Conservation (phyloP, 2,888 invertebrate species). For the Beris morrisii region DNA sequence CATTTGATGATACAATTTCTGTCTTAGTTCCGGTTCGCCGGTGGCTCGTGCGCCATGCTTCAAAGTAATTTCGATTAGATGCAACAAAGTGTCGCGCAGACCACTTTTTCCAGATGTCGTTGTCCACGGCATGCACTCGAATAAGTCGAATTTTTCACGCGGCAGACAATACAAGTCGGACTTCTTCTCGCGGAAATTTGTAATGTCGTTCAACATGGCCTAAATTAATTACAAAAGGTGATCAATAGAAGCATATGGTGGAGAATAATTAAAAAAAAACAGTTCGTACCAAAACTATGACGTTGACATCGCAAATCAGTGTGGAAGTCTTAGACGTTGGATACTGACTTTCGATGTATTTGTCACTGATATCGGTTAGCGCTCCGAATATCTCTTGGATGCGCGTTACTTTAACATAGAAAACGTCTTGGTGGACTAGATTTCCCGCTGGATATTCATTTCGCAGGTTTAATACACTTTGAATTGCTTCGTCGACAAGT, state of each 20-base stretch:
- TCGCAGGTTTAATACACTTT: conserved; percentile 57
- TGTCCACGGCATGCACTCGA: conserved; percentile 78
- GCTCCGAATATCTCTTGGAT: conserved; percentile 68
- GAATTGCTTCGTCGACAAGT: conserved; percentile 62
- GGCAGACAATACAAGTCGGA: conserved; percentile 58
- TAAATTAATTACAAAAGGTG: conserved; percentile 44
- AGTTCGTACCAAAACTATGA: conserved; percentile 59
- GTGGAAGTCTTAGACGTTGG: conserved; percentile 61
- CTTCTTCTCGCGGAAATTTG: conserved; percentile 65
- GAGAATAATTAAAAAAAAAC: conserved; percentile 24
- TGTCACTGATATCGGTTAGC: conserved; percentile 63
- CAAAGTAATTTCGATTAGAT: conserved; percentile 53
- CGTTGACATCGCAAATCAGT: conserved; percentile 61
- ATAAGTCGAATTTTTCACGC: conserved; percentile 48
- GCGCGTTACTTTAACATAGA: conserved; percentile 70
- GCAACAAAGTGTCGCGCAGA: conserved; percentile 57
- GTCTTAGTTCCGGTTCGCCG: conserved; percentile 51
- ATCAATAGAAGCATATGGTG: neutral
- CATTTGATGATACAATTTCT: conserved; percentile 68
- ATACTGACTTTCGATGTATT: conserved; percentile 63
- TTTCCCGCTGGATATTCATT: conserved; percentile 56
- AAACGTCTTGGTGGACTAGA: conserved; percentile 72
- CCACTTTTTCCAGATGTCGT: conserved; percentile 63
- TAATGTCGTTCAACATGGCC: conserved; percentile 68
- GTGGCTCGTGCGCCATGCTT: conserved; percentile 54